Conservation (phyloP, 2,797 vertebrate genomes). For the Phoeniculus purpureus region DNA sequence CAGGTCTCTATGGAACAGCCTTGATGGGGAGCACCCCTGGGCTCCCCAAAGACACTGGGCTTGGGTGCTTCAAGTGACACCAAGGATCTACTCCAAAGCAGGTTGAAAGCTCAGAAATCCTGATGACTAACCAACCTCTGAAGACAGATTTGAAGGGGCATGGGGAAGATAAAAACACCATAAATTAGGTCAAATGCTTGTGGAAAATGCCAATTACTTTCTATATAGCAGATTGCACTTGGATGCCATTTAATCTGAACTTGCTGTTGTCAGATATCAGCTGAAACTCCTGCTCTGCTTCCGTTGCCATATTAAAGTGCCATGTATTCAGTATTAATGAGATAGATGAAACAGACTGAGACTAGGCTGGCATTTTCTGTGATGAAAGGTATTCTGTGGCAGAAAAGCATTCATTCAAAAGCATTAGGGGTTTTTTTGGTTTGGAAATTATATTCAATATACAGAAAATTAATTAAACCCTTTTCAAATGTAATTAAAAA, state of each 20-base stretch:
- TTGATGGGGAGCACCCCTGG: background rate
- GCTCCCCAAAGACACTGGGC: background rate
- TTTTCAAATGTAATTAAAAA: background rate
- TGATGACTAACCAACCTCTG: background rate
- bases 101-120: background rate
- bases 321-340: conserved; percentile 57
- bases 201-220: conserved; percentile 52
- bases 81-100: background rate
- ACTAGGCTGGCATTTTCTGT: background rate
- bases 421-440: background rate
- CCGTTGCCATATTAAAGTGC: background rate
- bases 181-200: conserved; percentile 43
- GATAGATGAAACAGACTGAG: conserved; percentile 44
- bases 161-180: background rate
- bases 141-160: background rate
- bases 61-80: background rate
- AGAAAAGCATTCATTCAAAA: background rate
- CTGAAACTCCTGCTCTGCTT: conserved; percentile 36
- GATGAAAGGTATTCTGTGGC: conserved; percentile 18
- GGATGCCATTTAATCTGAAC: conserved; percentile 26
- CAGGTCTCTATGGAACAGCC: rapidly evolving
- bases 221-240: background rate
- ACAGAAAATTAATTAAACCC: background rate
- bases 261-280: conserved; percentile 42
- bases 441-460: background rate